These are phyloP conservation scores for Prosopocoilus inquinatus DNA, from an alignment of 2,888 invertebrate genomes.

Conservation along the genomic window DNA sequence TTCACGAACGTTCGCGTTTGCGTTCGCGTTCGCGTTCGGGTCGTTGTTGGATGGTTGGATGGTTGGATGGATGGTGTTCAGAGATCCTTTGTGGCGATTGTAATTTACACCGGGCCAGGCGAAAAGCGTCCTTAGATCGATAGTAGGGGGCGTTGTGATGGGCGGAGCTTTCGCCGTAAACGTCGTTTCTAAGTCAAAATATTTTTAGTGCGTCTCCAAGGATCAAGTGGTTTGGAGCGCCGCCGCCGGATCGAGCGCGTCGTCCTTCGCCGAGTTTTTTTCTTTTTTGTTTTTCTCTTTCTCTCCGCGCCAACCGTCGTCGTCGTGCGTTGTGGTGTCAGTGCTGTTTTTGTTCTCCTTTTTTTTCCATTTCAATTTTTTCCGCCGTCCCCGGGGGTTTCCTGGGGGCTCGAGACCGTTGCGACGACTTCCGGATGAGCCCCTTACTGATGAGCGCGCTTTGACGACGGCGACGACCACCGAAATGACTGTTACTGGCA, in stretches of 20 bases:
- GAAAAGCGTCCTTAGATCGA: not conserved
- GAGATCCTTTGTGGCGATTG: too few species aligned
- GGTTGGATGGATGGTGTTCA: too few species aligned
- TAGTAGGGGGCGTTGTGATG: constrained; percentile 29
- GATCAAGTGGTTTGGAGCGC: constrained; percentile 22
- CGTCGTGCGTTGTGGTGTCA: too few species aligned
- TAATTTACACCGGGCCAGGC: too few species aligned
- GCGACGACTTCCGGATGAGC: not conserved
- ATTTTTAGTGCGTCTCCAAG: constrained; percentile 34
- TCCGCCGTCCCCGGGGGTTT: not conserved
- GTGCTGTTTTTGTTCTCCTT: not conserved
- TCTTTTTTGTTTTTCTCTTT: not conserved
- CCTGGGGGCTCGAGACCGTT: not conserved
- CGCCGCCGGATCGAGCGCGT: constrained; percentile 6
- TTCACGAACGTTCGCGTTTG: too few species aligned
- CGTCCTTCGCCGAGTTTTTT: constrained; percentile 3
- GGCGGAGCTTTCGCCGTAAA: constrained; percentile 30
- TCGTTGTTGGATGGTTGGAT: too few species aligned
- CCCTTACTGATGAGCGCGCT: too few species aligned
- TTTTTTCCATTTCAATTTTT: not conserved
- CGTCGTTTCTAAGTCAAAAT: constrained; percentile 35
- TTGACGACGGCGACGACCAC: not conserved
- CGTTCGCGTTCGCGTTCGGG: too few species aligned
- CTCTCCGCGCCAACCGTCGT: too few species aligned
- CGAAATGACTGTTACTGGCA: constrained; percentile 49